phyloP scores from a whole-genome alignment of 2,113 vertebrate genomes.

The Colossoma macropomum region DNA sequence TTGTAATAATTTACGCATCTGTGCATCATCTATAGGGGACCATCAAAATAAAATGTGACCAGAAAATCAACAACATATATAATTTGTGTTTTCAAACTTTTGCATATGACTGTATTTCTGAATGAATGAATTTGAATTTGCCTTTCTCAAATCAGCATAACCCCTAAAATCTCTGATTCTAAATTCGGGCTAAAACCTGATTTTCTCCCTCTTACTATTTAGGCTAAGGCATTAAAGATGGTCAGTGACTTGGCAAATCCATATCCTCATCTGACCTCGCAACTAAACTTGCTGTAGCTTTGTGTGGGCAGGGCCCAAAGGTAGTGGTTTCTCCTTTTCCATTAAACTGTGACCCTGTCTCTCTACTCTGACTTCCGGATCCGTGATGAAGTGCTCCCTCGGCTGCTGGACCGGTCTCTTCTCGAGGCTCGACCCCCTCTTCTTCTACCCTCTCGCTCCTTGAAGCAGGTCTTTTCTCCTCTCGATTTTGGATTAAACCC shows the following conservation, averaged over 20 bases:
- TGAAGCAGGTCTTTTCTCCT: slow-evolving; percentile 73
- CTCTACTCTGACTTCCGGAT: slow-evolving; percentile 66
- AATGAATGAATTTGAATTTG: no score
- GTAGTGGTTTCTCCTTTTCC: slow-evolving; percentile 60
- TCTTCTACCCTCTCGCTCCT: slow-evolving; percentile 75
- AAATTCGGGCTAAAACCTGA: background rate
- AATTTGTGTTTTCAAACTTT: no score
- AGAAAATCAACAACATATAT: no score
- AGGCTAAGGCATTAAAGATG: background rate
- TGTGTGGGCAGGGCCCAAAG: slow-evolving; percentile 42
- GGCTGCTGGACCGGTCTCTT: slow-evolving; percentile 72
- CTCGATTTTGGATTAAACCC: slow-evolving; percentile 69
- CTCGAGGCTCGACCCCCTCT: slow-evolving; percentile 72
- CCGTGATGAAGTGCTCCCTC: slow-evolving; percentile 74
- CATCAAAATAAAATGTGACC: no score
- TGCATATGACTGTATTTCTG: no score
- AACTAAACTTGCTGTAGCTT: background rate
- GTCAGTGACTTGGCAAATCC: background rate
- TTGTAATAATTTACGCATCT: no score
- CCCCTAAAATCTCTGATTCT: no score
- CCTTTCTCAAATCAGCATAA: no score
- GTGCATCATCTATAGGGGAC: no score
- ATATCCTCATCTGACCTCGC: background rate
- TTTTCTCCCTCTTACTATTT: background rate
- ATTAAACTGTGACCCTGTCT: slow-evolving; percentile 49